Base-by-base conservation (phyloP, 1,140 invertebrate genomes). In the Neodiprion virginianus region DNA sequence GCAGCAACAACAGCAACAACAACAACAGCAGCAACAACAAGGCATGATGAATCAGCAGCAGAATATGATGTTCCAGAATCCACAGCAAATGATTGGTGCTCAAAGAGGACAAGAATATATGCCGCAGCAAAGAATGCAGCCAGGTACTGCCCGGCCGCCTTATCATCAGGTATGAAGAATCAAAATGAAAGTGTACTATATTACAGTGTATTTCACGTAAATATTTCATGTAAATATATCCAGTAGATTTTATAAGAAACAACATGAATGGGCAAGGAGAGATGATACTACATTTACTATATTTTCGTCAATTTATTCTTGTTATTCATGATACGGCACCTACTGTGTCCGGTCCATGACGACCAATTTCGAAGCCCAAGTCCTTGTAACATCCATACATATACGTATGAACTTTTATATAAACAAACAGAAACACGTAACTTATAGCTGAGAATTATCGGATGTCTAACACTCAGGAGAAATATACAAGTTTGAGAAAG, bases 21-120 rank as follows among this genome's bases (percentile, higher is more conserved):
- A 83, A 53, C 82, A 83, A 7, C 79, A 80, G 7, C 79, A 80
- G 1, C 86, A 86, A 28, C 85, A 86, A 47, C 84, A 87, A 49
- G 82, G 83, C 12, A 79, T 85, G 49, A 86, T 89, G 76, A 87
- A 86, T 65, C 85, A 86, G 72, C 88, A 88, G 68, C 87, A 88
- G 67, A 86, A 84, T 21, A 87, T 87, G 79, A 87, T 88, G 81
- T 87, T 87, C 75, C 78, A 86, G 28, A 87, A 87, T 83, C 86
- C 86, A 48, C 85, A 86, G 40, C 87, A 89, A 75, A 87, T 88
- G 82, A 86, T 88, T 79, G 84, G 82, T 14, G 79, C 85, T 1
- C 88, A 88, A 74, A 76, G 86, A 61, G 86, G 82, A 21, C 88
- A 88, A 21, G 89, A 89, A 23, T 89, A 89, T 48, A 86, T 89